Base-by-base conservation (phyloP, 2,113 vertebrate species). In the Tyto alba region DNA sequence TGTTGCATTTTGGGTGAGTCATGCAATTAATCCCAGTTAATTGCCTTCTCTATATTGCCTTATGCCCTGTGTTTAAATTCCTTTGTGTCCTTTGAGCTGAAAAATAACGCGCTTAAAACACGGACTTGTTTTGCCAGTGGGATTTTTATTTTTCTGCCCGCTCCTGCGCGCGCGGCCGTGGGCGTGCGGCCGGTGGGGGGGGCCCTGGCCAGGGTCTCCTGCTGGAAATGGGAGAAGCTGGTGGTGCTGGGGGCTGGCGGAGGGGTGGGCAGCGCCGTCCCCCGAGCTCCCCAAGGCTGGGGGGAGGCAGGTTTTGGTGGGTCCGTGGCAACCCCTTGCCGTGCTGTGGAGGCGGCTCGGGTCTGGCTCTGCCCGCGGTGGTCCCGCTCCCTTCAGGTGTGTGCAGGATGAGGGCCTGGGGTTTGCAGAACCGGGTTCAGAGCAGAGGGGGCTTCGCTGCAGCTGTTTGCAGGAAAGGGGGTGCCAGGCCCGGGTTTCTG, bases 21-120 rank as follows among this genome's bases (percentile, higher is more conserved):
- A 95, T 7, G n/a, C 90, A 91, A 95, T 97, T 96, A 93, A 94
- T 96, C 91, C 85, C 75, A 32, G 72, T 94, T 96, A 94, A 96
- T 95, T 96, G 90, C 93, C 90, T 85, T 62, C 90, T 80, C 90
- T 21, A 10, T 48, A 40, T 57, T 95, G 91, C 93, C 93, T 94
- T 90, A 60, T 94, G 88, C 92, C 93, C 95, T 50, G 90, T 18
- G 72, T 91, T 93, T 76, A 59, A 76, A 96, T 96, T 91, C 85
- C 91, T 96, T 95, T 94, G 91, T 96, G 93, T 93, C 85, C 78
- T 96, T 41, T 32, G 89, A 94, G 93, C 78, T 86, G 93, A 85
- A 73, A 55, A 92, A 82, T 56, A 84, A 64, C 0, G 63, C 7
- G 23, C 72, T 91, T 45, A 20, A 16, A 80, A 3, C 72, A 22